Conservation (phyloP, 2,797 vertebrate species). For the Cryptoprocta ferox region DNA sequence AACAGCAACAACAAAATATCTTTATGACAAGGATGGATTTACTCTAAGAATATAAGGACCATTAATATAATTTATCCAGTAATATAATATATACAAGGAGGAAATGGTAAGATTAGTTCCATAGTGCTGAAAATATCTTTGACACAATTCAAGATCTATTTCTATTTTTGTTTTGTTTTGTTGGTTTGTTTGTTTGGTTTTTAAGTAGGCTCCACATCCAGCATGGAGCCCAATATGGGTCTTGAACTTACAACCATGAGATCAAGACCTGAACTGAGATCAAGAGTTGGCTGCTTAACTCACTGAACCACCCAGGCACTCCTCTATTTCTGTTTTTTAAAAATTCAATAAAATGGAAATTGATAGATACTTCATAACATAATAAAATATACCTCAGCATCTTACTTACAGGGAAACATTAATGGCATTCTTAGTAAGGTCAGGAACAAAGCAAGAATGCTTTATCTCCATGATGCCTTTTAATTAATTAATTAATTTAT, state of each 20-base stretch:
- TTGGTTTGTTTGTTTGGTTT: no score
- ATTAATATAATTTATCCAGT: neutral
- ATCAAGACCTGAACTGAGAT: no score
- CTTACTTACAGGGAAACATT: neutral
- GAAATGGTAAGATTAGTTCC: neutral
- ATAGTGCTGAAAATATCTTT: neutral
- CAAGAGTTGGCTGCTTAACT: no score
- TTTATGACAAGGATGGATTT: neutral
- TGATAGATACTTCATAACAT: neutral
- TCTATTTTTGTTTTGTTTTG: neutral
- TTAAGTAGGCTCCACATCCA: no score
- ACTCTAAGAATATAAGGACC: neutral
- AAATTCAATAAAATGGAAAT: neutral
- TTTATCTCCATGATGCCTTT: neutral
- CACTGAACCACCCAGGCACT: no score
- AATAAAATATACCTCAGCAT: conserved; percentile 6
- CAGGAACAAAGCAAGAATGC: neutral
- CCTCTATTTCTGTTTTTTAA: neutral
- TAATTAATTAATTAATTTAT: no score
- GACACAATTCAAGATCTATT: neutral
- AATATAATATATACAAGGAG: neutral
- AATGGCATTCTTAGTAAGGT: neutral
- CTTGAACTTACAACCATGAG: no score
- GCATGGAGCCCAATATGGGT: no score
- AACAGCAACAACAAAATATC: neutral